Evolutionary conservation across 2,113 vertebrate genomes (phyloP).

Genomic region (Pterocles orientalis): DNA sequence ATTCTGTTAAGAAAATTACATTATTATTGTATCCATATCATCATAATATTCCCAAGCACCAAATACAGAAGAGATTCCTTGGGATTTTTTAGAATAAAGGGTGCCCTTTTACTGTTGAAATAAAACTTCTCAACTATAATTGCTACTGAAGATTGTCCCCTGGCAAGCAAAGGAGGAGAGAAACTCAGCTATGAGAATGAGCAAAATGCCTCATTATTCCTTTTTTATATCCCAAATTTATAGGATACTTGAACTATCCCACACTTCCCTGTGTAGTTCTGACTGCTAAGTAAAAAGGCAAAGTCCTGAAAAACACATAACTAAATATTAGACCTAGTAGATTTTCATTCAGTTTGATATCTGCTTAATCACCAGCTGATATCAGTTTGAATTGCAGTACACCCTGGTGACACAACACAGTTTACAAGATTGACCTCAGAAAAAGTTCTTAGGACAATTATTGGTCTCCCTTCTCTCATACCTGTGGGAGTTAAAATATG

Average conservation of each 20-base stretch:
- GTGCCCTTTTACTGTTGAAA: not conserved
- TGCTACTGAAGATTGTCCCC: not conserved
- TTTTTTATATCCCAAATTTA: not conserved
- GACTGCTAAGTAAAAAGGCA: not conserved
- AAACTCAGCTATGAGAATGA: not conserved
- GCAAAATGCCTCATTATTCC: not conserved
- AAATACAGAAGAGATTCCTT: not conserved
- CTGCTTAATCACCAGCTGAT: not conserved
- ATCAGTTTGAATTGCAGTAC: not conserved
- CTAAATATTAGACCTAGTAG: not conserved
- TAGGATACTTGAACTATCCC: not conserved
- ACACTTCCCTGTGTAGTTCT: not conserved
- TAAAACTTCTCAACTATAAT: not conserved
- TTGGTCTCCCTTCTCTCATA: not conserved
- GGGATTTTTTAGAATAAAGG: not conserved
- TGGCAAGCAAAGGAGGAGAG: not conserved
- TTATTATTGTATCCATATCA: not conserved
- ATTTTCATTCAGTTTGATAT: not conserved
- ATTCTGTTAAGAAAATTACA: not conserved
- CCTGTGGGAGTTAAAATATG: not conserved
- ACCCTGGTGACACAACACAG: not conserved
- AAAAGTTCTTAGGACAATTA: not conserved
- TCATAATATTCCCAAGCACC: not conserved
- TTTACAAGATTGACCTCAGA: not conserved
- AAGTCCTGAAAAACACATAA: not conserved